Evolutionary conservation across 2,113 vertebrate genomes (phyloP).

Genomic region (Apeltes quadracus): DNA sequence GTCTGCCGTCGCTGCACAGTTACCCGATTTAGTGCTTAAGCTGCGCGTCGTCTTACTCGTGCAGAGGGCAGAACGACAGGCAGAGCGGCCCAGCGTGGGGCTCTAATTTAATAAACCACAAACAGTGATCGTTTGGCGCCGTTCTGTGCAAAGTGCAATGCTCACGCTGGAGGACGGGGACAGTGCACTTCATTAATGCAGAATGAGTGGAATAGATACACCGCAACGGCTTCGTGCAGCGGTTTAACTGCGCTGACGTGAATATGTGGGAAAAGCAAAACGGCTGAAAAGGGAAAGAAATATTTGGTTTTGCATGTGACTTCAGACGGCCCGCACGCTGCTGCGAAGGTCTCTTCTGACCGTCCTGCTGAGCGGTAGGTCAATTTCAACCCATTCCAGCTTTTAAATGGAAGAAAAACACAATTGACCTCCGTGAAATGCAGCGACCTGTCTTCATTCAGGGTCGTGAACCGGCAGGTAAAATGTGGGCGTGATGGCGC

Average conservation of each 20-base stretch:
- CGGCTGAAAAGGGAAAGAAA: slow-evolving; percentile 8
- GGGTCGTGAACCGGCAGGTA: slow-evolving; percentile 20
- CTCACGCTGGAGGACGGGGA: slow-evolving; percentile 25
- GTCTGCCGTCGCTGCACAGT: slow-evolving; percentile 63
- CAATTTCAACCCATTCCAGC: slow-evolving; percentile 32
- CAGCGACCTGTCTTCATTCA: slow-evolving; percentile 7
- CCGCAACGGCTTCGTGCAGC: slow-evolving; percentile 17
- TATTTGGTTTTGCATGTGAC: slow-evolving; percentile 30
- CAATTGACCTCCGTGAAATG: slow-evolving; percentile 44
- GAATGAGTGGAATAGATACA: slow-evolving; percentile 25
- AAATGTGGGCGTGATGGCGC: slow-evolving; percentile 1
- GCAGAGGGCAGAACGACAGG: slow-evolving; percentile 59
- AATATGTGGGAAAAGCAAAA: slow-evolving; percentile 45
- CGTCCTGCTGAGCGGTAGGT: slow-evolving; percentile 42
- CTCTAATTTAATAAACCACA: slow-evolving; percentile 54
- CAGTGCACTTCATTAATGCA: not conserved
- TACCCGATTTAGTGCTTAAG: slow-evolving; percentile 76
- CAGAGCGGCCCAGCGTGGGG: slow-evolving; percentile 21
- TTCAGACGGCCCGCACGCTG: slow-evolving; percentile 39
- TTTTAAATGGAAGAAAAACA: slow-evolving; percentile 34
- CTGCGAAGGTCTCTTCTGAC: slow-evolving; percentile 32
- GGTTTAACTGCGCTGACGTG: slow-evolving; percentile 31
- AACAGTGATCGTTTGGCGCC: slow-evolving; percentile 49
- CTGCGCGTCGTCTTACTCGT: slow-evolving; percentile 67
- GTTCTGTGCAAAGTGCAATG: slow-evolving; percentile 48